These are phyloP conservation scores for Merodon equestris DNA, from an alignment of 2,888 invertebrate species.

Conservation along the genomic window DNA sequence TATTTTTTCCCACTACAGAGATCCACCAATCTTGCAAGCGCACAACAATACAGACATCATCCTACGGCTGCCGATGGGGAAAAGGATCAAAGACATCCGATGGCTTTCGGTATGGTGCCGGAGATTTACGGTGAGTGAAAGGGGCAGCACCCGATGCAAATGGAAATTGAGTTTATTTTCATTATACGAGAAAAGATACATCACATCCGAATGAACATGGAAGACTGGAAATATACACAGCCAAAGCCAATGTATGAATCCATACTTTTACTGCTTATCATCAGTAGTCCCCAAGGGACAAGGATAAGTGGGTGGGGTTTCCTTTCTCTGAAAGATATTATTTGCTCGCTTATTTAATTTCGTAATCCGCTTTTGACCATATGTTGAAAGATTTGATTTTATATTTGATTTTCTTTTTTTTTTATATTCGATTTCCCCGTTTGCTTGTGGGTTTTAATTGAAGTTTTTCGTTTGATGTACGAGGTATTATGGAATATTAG, in stretches of 20 bases:
- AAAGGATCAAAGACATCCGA: conserved; percentile 91
- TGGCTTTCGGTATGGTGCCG: conserved; percentile 96
- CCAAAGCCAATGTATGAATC: neutral
- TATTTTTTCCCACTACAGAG: conserved; percentile 81
- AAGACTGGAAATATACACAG: neutral
- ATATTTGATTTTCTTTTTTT: neutral
- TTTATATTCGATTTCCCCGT: neutral
- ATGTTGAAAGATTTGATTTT: neutral
- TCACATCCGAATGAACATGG: neutral
- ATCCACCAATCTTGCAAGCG: conserved; percentile 87
- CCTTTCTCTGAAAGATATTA: conserved; percentile 20
- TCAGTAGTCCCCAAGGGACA: conserved; percentile 23
- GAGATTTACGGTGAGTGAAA: conserved; percentile 89
- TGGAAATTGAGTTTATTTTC: conserved; percentile 18
- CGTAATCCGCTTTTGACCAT: conserved; percentile 51
- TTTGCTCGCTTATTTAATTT: conserved; percentile 33
- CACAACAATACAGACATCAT: conserved; percentile 90
- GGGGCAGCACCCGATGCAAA: conserved; percentile 31
- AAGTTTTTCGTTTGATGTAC: conserved; percentile 16
- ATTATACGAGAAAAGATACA: neutral
- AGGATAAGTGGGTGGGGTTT: conserved; percentile 13
- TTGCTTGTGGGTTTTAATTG: conserved; percentile 15
- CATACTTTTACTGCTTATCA: conserved; percentile 12
- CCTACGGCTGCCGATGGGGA: conserved; percentile 89
- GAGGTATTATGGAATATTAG: neutral